Conservation (phyloP, 2,113 vertebrate species). For the Felis catus region DNA sequence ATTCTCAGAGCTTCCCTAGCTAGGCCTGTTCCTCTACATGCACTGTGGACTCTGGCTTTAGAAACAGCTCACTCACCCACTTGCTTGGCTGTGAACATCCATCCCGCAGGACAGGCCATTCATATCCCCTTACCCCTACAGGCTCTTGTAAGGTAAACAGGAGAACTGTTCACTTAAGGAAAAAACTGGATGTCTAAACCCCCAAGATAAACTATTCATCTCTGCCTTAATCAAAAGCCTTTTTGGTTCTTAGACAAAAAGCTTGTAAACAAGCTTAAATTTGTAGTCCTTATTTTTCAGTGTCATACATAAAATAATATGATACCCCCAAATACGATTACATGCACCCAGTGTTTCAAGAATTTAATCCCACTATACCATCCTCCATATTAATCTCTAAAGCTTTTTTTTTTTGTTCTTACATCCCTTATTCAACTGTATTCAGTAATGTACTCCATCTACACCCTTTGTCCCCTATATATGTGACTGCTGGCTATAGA, state of each 20-base stretch:
- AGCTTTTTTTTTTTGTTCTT: not conserved
- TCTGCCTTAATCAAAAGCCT: not conserved
- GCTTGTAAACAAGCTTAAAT: not conserved
- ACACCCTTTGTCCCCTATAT: fast-evolving
- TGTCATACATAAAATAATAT: not conserved
- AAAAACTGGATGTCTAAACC: not conserved
- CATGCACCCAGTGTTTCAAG: not conserved
- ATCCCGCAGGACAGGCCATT: not conserved
- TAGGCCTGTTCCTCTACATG: not conserved
- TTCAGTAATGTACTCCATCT: not conserved
- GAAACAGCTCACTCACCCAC: not conserved
- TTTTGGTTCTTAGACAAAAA: not conserved
- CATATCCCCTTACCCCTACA: not conserved
- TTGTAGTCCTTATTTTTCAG: not conserved
- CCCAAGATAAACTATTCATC: not conserved
- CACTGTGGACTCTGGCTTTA: not conserved
- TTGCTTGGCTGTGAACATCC: not conserved
- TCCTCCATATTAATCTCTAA: not conserved
- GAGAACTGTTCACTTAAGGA: not conserved
- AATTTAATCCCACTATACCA: not conserved
- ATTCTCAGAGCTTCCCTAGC: not conserved
- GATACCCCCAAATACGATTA: not conserved
- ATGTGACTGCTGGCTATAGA: not conserved
- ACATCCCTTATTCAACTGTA: not conserved
- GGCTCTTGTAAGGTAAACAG: not conserved